Conservation (phyloP, 2,113 vertebrate genomes). For the Castor canadensis region DNA sequence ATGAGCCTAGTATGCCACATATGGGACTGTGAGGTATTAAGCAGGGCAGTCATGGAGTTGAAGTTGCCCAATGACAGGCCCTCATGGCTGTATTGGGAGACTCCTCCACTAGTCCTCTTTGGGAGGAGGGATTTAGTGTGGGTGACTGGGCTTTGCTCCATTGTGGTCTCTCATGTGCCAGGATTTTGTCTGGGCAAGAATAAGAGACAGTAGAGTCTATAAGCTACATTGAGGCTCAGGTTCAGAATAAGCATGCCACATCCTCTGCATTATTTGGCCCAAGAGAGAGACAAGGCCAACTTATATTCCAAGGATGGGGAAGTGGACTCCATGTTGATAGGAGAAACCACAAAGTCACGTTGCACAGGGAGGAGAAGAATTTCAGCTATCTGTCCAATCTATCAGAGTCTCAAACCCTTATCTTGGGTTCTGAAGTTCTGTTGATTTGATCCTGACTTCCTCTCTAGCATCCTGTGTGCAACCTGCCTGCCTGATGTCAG, state of each 20-base stretch:
- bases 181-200: neutral
- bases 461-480: neutral
- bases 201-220: neutral
- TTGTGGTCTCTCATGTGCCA: neutral
- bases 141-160: no score
- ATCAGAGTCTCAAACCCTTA: no score
- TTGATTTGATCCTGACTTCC: neutral
- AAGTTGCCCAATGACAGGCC: neutral
- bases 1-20: neutral
- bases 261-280: neutral
- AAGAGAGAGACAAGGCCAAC: neutral
- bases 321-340: neutral
- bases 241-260: no score
- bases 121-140: no score
- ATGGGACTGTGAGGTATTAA: fast-evolving
- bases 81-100: neutral
- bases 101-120: no score
- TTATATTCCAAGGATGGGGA: neutral
- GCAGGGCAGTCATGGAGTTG: neutral
- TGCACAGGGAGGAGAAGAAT: neutral
- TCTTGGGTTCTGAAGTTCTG: neutral
- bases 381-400: neutral
- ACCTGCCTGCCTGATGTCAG: neutral
- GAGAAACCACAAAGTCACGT: neutral
- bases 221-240: no score